Evolutionary conservation across 35 echinoderm and acorn worm species (phyloP).

Genomic region (Patiria miniata): DNA sequence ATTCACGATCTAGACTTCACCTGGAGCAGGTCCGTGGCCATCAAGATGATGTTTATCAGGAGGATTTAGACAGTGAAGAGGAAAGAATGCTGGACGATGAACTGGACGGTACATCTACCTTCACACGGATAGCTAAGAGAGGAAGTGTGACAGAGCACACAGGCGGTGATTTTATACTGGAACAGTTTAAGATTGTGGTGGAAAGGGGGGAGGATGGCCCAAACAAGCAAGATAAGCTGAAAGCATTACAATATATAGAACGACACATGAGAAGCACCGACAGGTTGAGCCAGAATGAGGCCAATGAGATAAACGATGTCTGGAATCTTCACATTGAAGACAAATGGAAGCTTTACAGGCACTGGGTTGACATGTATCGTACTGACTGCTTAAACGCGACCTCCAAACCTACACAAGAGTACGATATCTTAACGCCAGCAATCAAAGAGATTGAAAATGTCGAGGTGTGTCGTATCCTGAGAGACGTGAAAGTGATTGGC

Average conservation of each 20-base stretch:
- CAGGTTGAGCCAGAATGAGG: constrained; percentile 36
- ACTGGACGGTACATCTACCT: not conserved
- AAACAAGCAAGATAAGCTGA: not conserved
- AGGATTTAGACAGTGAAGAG: not conserved
- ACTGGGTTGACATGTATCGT: constrained; percentile 34
- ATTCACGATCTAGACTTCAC: too few relatives aligned
- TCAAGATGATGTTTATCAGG: too few relatives aligned
- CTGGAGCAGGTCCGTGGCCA: too few relatives aligned
- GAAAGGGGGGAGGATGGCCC: not conserved
- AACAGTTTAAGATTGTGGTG: not conserved
- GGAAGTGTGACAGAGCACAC: not conserved
- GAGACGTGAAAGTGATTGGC: constrained; percentile 34
- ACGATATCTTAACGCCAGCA: not conserved
- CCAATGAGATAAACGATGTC: not conserved
- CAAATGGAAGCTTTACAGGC: constrained; percentile 47
- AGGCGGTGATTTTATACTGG: not conserved
- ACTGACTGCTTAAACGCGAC: not conserved
- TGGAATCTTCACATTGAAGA: not conserved
- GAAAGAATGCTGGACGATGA: constrained; percentile 19
- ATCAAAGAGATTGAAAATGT: not conserved
- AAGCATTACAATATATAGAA: not conserved
- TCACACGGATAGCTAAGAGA: not conserved
- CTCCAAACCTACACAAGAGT: not conserved
- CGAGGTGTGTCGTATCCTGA: constrained; percentile 5
- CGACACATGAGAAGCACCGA: constrained; percentile 8